Evolutionary conservation across 1,140 invertebrate species (phyloP).

Genomic region (Pollicipes pollicipes): DNA sequence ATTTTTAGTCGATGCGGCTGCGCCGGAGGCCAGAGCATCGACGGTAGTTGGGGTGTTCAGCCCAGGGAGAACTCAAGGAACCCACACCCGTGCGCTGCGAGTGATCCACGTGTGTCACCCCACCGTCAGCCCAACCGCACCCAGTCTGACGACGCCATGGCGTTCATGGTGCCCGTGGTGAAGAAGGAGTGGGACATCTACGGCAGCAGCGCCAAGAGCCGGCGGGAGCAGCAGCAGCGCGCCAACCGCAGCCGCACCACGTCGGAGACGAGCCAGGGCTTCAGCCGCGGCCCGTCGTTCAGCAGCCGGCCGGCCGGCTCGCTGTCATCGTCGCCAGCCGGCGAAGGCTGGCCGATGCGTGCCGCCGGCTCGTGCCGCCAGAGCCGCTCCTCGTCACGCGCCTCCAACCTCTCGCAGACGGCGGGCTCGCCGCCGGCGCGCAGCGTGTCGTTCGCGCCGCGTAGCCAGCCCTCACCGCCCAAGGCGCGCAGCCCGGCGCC

Average conservation of each 20-base stretch:
- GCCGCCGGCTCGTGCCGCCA: background rate
- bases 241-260: background rate
- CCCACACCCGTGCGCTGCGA: too few species aligned
- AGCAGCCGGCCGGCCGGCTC: background rate
- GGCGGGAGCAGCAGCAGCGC: background rate
- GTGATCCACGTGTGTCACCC: background rate
- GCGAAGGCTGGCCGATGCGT: background rate
- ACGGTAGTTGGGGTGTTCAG: too few species aligned
- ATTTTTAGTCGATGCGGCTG: background rate
- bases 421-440: background rate
- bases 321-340: background rate
- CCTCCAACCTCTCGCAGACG: background rate
- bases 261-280: background rate
- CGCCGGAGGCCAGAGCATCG: background rate
- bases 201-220: slow-evolving; percentile 15
- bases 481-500: background rate
- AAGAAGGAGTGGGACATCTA: slow-evolving; percentile 86
- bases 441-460: background rate
- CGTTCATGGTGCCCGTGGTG: slow-evolving; percentile 83
- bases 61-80: too few species aligned
- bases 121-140: too few species aligned
- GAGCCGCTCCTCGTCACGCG: background rate
- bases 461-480: too few species aligned
- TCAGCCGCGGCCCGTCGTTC: background rate
- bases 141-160: slow-evolving; percentile 36